These are phyloP conservation scores for Tiaroga cobitis DNA, from an alignment of 2,797 vertebrate species.

Conservation along the genomic window DNA sequence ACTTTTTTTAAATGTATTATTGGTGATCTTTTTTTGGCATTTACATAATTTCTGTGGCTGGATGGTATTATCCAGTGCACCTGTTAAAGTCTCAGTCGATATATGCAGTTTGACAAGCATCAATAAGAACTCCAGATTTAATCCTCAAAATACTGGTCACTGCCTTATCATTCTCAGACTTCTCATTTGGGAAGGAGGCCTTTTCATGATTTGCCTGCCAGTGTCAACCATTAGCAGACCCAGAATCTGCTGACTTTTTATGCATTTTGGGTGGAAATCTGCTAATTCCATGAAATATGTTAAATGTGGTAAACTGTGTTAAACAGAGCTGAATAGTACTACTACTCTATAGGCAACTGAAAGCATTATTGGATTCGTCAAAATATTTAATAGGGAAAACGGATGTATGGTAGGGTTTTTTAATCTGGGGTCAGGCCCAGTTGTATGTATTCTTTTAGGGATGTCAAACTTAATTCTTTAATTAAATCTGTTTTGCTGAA, in stretches of 20 bases:
- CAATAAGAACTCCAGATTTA: slow-evolving; percentile 46
- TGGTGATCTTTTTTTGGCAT: slow-evolving; percentile 29
- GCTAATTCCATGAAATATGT: neutral
- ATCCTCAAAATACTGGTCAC: slow-evolving; percentile 48
- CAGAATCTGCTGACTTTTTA: neutral
- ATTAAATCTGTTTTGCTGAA: no score
- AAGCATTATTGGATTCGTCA: neutral
- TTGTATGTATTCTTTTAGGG: no score
- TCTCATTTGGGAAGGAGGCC: slow-evolving; percentile 53
- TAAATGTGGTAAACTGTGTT: neutral
- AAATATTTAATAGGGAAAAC: neutral
- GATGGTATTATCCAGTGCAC: slow-evolving; percentile 9
- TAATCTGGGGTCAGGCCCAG: no score
- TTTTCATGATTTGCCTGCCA: slow-evolving; percentile 45
- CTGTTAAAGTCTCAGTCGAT: slow-evolving; percentile 20
- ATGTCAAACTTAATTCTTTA: no score
- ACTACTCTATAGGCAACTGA: neutral
- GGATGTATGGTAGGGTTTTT: slow-evolving; percentile 36
- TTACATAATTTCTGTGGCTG: slow-evolving; percentile 4
- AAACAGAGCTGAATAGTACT: neutral
- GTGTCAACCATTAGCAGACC: slow-evolving; percentile 18
- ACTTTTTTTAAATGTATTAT: neutral
- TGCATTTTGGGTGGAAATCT: slow-evolving; percentile 40
- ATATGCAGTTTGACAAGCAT: slow-evolving; percentile 56
- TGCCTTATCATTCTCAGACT: slow-evolving; percentile 49